Evolutionary conservation across 2,888 invertebrate genomes (phyloP).

Genomic region (Tribolium freemani): DNA sequence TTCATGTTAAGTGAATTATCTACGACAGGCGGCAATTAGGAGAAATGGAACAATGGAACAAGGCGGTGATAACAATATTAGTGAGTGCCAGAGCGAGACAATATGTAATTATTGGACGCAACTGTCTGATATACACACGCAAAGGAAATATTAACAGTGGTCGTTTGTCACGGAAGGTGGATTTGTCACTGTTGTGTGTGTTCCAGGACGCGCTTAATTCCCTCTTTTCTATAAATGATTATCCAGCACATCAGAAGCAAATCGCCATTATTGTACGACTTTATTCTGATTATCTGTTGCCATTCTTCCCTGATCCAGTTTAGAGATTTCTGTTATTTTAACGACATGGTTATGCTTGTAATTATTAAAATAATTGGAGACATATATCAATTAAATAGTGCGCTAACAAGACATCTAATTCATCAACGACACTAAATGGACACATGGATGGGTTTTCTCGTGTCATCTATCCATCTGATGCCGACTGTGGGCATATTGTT

Average conservation of each 20-base stretch:
- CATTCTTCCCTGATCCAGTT: constrained; percentile 1
- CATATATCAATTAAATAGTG: constrained; percentile 26
- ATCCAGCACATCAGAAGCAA: constrained; percentile 3
- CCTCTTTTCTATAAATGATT: constrained; percentile 49
- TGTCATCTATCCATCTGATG: constrained; percentile 31
- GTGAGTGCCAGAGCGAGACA: constrained; percentile 61
- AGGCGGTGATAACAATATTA: constrained; percentile 60
- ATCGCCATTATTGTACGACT: constrained; percentile 17
- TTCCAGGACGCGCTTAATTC: constrained; percentile 50
- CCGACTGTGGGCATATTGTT: constrained; percentile 47
- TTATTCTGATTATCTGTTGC: constrained; percentile 7
- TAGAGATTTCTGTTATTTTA: constrained; percentile 6
- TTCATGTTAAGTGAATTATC: constrained; percentile 45
- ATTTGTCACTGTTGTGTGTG: constrained; percentile 45
- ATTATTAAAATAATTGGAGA: constrained; percentile 17
- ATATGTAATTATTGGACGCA: constrained; percentile 59
- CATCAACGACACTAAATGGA: constrained; percentile 40
- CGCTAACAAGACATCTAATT: constrained; percentile 37
- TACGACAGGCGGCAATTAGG: constrained; percentile 46
- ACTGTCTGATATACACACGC: constrained; percentile 59
- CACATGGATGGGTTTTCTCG: constrained; percentile 29
- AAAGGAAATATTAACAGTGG: constrained; percentile 61
- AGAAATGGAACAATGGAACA: constrained; percentile 50
- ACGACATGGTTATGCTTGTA: constrained; percentile 2
- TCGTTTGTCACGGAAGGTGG: constrained; percentile 60